Evolutionary conservation across 2,797 vertebrate species (phyloP), one percentile per base, ranked within the genome.

Genomic region (Typhlichthys eigenmanni): DNA sequence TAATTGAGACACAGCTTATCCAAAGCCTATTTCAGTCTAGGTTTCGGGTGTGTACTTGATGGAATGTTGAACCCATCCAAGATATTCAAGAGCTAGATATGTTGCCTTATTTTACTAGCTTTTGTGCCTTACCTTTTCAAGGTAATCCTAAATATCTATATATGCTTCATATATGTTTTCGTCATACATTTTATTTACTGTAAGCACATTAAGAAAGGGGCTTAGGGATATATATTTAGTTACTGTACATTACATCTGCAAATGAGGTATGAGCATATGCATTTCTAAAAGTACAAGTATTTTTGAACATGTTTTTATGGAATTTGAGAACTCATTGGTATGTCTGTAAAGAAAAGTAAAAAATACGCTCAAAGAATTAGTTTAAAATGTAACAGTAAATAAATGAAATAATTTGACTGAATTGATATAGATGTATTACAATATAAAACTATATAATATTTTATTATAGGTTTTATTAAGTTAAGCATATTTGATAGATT

Each of bases 401-500:
- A 55, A 74, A 68, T 17, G 54, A 38, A 82, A 72, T 58, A 54
- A 3, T 61, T 45, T 68, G 59, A 66, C 48, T 75, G 54, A 83
- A 73, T 66, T 66, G 14, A 62, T 73, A 73, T 79, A 75, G 70
- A 13, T 79, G 71, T 71, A 49, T 71, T 62, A 60, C 16, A 72
- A 66, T 60, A 56, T 46, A 50, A 60, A 32, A 62, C 58, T 71
- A 50, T 75, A 75, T 69, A 65, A 69, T 66, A 55, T 69, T 54
- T 64, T 50, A 67, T 66, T 56, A 47, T 70, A 54, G 55, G 46
- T 32, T 61, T 5, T 66, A 38, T 55, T 47, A 60, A 34, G 47
- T 83, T 59, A 62, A 62, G 59, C 76, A 50, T 78, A 75, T 58
- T 58, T 82, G 86, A 92, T 87, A 88, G 87, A 87, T 80, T 77